Evolutionary conservation across 2,888 invertebrate species (phyloP).

Genomic region (Graphium colonna): DNA sequence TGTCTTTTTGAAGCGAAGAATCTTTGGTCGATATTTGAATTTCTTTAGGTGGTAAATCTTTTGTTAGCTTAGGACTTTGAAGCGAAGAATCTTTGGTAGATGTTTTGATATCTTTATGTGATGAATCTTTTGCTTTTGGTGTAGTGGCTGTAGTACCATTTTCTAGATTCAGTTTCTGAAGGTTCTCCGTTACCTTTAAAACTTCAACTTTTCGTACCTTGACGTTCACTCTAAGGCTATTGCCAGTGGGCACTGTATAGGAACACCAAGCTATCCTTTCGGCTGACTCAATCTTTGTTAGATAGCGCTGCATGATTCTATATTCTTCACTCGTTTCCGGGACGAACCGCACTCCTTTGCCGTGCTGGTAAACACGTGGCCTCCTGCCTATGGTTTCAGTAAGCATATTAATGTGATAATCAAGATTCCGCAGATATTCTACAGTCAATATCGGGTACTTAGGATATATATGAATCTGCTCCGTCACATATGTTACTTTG

Average conservation of each 20-base stretch:
- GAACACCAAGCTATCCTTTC: conserved; percentile 19
- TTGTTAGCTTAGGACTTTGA: no score
- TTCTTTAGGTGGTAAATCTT: no score
- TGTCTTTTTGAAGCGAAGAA: no score
- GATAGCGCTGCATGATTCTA: conserved; percentile 12
- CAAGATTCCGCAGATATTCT: conserved; percentile 12
- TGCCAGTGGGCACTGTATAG: conserved; percentile 8
- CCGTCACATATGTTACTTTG: conserved; percentile 13
- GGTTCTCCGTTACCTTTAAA: conserved; percentile 1
- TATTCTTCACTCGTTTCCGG: conserved; percentile 12
- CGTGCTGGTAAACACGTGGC: conserved; percentile 10
- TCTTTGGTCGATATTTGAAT: no score
- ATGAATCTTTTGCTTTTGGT: background rate
- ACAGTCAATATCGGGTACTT: conserved; percentile 14
- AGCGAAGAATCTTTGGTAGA: no score
- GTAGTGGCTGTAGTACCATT: background rate
- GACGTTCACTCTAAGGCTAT: conserved; percentile 13
- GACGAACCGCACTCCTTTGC: conserved; percentile 14
- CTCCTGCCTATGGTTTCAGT: conserved; percentile 7
- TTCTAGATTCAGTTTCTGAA: background rate
- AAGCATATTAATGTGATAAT: conserved; percentile 10
- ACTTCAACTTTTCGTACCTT: conserved; percentile 11
- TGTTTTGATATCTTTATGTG: background rate
- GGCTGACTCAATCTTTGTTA: conserved; percentile 9
- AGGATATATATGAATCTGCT: conserved; percentile 15